Percentiles rank a stretch among this genome's conserved stretches.
phyloP scores from a whole-genome alignment of 92 coral and sea anemone species.

The Paramuricea clavata region DNA sequence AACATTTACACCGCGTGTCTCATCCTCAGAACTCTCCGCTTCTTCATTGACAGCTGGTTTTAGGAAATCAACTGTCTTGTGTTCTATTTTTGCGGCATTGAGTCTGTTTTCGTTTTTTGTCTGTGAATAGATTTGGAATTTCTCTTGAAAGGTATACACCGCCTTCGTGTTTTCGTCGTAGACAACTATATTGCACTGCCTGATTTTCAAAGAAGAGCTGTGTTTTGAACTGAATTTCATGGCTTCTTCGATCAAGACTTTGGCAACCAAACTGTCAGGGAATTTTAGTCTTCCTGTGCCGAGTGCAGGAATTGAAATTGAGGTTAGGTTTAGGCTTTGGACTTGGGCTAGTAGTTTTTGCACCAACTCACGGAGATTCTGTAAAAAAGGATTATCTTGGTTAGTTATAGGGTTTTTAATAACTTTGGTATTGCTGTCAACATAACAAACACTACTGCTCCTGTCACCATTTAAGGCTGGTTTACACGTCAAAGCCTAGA shows the following conservation, averaged over 20 bases:
- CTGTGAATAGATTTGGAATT: not conserved
- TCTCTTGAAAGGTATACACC: conserved; percentile 14
- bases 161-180: conserved; percentile 6
- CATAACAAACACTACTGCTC: too few species aligned
- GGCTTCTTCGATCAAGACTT: conserved; percentile 28
- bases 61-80: not conserved
- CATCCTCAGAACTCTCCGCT: not conserved
- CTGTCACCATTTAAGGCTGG: too few species aligned
- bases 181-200: conserved; percentile 11
- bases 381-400: not conserved
- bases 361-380: conserved; percentile 40
- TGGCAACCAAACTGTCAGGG: conserved; percentile 25
- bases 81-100: not conserved
- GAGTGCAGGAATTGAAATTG: conserved; percentile 39
- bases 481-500: too few species aligned
- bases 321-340: not conserved
- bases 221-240: conserved; percentile 22
- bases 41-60: too few species aligned
- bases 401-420: too few species aligned
- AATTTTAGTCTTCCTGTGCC: conserved; percentile 21
- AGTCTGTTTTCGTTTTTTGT: not conserved
- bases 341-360: not conserved
- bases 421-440: not conserved
- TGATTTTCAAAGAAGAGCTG: not conserved
- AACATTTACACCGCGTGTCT: conserved; percentile 6